Base-by-base conservation (phyloP, 2,113 vertebrate genomes). In the Platanista minor region DNA sequence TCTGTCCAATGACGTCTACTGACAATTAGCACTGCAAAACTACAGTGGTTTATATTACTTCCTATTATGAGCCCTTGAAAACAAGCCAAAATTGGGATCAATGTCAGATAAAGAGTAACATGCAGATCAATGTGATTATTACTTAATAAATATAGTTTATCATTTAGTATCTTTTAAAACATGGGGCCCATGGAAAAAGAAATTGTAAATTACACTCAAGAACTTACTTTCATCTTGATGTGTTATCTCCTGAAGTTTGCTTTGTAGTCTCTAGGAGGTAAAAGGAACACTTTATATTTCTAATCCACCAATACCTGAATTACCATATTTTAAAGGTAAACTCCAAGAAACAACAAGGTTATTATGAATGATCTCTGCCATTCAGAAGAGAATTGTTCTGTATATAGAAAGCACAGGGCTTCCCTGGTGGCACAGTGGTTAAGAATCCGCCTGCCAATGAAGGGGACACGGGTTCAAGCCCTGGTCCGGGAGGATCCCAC, bases 181-280 rank as follows among this genome's bases (percentile, higher is more conserved):
- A 84, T 33, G 9, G 15, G 23, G 69, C 75, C 15, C 17, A 15
- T 43, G 20, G 39, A 5, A 87, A 95, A 94, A 78, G 74, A 57
- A 71, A 31, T 20, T 88, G 12, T 75, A 85, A 78, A 87, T 87
- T n/a, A 89, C 0, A 88, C 59, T 93, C 23, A n/a, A 95, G 72
- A 88, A 97, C 98, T 98, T 98, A 99, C 98, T 97, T 98, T 97
- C 98, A 94, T 96, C 96, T 80, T 97, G 98, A 69, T 52, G 92
- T 8, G 81, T 98, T 81, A 99, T 92, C 94, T 98, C 85, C 88
- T 97, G 97, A 92, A 99, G 96, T 97, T 98, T 98, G 96, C 97
- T 98, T 88, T 98, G 98, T 78, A 99, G 89, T 96, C 74, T 93
- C 99, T 99, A 98, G 83, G 67, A 98, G 90, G 15, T 52, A 95